A percentile compares a stretch with the other conserved stretches of the same genome.
These are phyloP conservation scores for Scortum barcoo DNA, from an alignment of 2,113 vertebrate species.

Conservation along the genomic window DNA sequence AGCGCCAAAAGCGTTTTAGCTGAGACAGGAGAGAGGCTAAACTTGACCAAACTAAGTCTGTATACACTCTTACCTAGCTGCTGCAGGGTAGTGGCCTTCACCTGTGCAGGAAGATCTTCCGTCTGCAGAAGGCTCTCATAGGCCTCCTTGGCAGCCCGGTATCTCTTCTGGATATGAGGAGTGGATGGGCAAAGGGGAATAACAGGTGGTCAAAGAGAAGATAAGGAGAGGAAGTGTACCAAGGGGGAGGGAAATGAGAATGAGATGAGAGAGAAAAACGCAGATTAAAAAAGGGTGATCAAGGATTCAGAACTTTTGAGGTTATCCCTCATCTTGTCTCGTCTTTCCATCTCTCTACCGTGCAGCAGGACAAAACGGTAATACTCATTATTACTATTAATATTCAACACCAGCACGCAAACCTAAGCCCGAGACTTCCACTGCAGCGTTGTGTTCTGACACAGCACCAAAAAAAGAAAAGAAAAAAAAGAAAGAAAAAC, in stretches of 20 bases:
- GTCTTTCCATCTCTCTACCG: background rate
- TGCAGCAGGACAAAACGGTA: slow-evolving; percentile 1
- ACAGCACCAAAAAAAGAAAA: slow-evolving; percentile 15
- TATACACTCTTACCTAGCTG: slow-evolving; percentile 92
- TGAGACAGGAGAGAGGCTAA: background rate
- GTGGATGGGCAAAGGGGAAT: background rate
- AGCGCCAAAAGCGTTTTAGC: background rate
- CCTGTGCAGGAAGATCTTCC: slow-evolving; percentile 97
- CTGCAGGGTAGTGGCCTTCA: slow-evolving; percentile 98
- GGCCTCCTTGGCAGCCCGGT: slow-evolving; percentile 98
- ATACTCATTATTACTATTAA: too few species aligned
- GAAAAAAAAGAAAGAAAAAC: too few species aligned
- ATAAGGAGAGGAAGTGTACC: background rate
- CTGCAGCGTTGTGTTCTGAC: slow-evolving; percentile 40
- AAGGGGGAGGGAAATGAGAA: background rate
- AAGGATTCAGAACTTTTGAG: background rate
- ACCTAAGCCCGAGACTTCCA: background rate
- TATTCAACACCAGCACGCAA: background rate
- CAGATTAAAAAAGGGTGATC: background rate
- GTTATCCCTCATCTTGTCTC: background rate
- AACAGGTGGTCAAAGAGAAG: background rate
- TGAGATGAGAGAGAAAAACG: background rate
- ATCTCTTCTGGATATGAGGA: slow-evolving; percentile 90
- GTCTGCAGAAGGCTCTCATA: slow-evolving; percentile 98
- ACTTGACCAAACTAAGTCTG: background rate